Evolutionary conservation across 2,888 invertebrate genomes (phyloP).

Genomic region (Trichopoda pennipes): DNA sequence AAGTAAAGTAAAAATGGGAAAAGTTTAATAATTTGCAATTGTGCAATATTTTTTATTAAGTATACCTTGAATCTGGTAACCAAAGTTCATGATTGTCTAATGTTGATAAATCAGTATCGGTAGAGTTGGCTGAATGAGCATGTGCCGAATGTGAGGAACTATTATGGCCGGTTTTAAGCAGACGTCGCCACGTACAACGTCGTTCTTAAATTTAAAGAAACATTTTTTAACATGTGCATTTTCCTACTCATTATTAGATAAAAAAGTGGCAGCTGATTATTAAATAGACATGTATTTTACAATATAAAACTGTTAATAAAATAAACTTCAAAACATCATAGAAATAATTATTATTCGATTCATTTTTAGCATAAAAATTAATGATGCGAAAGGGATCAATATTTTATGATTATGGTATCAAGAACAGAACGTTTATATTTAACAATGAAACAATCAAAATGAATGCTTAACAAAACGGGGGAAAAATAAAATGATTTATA

Average conservation of each 20-base stretch:
- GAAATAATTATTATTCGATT: too few relatives aligned
- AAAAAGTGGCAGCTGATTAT: too few relatives aligned
- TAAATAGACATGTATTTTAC: neutral
- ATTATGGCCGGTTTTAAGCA: constrained; percentile 82
- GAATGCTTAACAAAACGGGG: too few relatives aligned
- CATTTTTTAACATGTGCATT: neutral
- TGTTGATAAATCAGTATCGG: constrained; percentile 91
- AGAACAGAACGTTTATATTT: too few relatives aligned
- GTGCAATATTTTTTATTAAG: too few relatives aligned
- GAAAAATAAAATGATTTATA: neutral
- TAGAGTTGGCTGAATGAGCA: constrained; percentile 87
- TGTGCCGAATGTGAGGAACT: constrained; percentile 83
- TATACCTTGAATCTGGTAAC: constrained; percentile 86
- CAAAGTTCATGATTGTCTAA: constrained; percentile 92
- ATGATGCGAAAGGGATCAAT: too few relatives aligned
- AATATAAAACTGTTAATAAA: neutral
- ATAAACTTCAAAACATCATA: too few relatives aligned
- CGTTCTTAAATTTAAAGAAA: constrained; percentile 82
- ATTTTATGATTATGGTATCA: too few relatives aligned
- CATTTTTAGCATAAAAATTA: too few relatives aligned
- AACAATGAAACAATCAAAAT: too few relatives aligned
- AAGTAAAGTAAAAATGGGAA: neutral
- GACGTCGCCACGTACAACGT: constrained; percentile 89
- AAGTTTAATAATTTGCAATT: neutral
- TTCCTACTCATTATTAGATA: too few relatives aligned